A percentile compares a stretch with the other conserved stretches of the same genome.
These are phyloP conservation scores for Drosophila tripunctata DNA, from an alignment of 2,888 invertebrate genomes.

Conservation along the genomic window DNA sequence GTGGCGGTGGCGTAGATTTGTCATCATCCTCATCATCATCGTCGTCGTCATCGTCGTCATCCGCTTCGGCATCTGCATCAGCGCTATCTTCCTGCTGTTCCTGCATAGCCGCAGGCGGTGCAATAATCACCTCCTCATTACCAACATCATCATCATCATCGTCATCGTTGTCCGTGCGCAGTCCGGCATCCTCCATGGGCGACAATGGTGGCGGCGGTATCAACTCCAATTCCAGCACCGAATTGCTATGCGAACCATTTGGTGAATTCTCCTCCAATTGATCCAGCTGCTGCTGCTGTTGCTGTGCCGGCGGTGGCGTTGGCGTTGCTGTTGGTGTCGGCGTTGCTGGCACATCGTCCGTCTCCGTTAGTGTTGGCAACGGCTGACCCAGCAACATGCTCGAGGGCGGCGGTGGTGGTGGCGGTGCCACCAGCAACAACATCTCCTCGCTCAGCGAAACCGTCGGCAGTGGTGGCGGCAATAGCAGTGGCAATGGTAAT, in stretches of 20 bases:
- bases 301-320: conserved; percentile 68
- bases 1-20: conserved; percentile 78
- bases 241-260: conserved; percentile 66
- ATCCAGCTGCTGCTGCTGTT: conserved; percentile 26
- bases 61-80: conserved; percentile 27
- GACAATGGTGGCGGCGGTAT: conserved; percentile 78
- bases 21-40: conserved; percentile 77
- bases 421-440: conserved; percentile 57
- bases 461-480: conserved; percentile 59
- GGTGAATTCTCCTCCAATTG: conserved; percentile 58
- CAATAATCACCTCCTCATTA: conserved; percentile 59
- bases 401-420: conserved; percentile 68
- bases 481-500: conserved; percentile 23
- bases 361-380: conserved; percentile 78
- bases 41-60: conserved; percentile 49
- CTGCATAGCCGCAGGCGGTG: conserved; percentile 31
- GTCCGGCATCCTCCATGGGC: conserved; percentile 60
- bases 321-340: conserved; percentile 81
- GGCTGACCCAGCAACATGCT: conserved; percentile 63
- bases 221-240: conserved; percentile 77
- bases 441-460: conserved; percentile 59
- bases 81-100: conserved; percentile 51
- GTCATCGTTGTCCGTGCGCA: conserved; percentile 57
- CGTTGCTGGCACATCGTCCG: conserved; percentile 81
- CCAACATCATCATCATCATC: conserved; percentile 66